phyloP scores from a whole-genome alignment of 2,888 invertebrate species.

The Acanthosoma haemorrhoidale region DNA sequence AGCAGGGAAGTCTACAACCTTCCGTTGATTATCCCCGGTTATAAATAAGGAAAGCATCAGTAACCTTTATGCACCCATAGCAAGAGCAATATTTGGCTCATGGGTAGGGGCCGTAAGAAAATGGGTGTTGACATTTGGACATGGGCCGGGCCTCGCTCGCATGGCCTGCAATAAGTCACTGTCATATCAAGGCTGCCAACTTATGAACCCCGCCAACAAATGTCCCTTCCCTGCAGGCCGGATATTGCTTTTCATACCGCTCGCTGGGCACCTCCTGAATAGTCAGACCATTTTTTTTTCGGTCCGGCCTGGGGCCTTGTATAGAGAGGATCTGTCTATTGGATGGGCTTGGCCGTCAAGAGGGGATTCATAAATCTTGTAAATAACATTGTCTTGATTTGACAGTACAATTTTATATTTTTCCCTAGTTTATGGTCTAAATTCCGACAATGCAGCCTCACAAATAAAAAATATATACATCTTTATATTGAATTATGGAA shows the following conservation, averaged over 20 bases:
- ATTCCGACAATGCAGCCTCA: no score
- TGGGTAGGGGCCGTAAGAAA: neutral
- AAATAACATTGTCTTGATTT: no score
- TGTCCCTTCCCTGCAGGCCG: constrained; percentile 10
- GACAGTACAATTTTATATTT: no score
- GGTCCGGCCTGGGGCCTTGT: neutral
- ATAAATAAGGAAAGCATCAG: no score
- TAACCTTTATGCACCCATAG: neutral
- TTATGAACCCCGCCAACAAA: constrained; percentile 24
- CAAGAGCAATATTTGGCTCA: neutral
- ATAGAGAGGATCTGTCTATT: constrained; percentile 9
- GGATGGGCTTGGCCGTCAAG: neutral
- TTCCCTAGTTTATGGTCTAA: no score
- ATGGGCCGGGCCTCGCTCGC: neutral
- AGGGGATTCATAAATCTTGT: no score
- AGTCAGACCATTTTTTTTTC: neutral
- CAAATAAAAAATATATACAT: no score
- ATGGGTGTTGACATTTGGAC: constrained; percentile 11
- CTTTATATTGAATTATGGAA: no score
- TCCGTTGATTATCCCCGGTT: no score
- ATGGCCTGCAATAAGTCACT: constrained; percentile 18
- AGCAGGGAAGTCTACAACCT: no score
- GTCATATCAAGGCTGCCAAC: constrained; percentile 25
- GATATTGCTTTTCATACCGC: constrained; percentile 1
- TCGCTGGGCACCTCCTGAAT: no score